A percentile compares a stretch with the other conserved stretches of the same genome.
Evolutionary conservation across 2,797 vertebrate species (phyloP).

Genomic region (Telmatherina bonti): DNA sequence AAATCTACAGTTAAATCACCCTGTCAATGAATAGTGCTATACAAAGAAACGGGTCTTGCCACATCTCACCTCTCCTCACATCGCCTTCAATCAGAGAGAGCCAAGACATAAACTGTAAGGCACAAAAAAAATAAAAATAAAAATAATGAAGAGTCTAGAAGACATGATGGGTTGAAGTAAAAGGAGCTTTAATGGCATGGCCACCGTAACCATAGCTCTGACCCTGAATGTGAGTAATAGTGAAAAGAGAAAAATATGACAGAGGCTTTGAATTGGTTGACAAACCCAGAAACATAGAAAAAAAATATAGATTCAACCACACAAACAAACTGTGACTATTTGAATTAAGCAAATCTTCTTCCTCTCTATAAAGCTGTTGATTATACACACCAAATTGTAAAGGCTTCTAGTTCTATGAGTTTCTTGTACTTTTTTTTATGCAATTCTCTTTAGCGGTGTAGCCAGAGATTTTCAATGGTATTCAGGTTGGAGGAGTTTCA

Average conservation of each 20-base stretch:
- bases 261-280: not conserved
- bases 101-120: slow-evolving; percentile 1
- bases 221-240: slow-evolving; percentile 15
- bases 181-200: slow-evolving; percentile 16
- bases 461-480: not conserved
- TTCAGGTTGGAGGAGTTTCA: not conserved
- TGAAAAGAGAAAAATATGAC: not conserved
- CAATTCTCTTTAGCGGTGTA: not conserved
- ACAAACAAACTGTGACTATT: not conserved
- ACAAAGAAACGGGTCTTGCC: no score
- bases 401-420: not conserved
- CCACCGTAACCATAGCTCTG: slow-evolving; percentile 20
- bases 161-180: slow-evolving; percentile 1
- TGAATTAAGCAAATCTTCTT: not conserved
- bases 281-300: not conserved
- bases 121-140: not conserved
- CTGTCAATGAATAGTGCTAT: no score
- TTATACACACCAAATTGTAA: not conserved
- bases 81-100: no score
- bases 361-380: not conserved
- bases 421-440: not conserved
- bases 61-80: no score
- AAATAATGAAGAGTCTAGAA: not conserved
- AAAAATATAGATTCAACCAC: not conserved
- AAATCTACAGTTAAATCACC: no score